phyloP scores from a whole-genome alignment of 2,113 vertebrate species.

The Hemiscyllium ocellatum region DNA sequence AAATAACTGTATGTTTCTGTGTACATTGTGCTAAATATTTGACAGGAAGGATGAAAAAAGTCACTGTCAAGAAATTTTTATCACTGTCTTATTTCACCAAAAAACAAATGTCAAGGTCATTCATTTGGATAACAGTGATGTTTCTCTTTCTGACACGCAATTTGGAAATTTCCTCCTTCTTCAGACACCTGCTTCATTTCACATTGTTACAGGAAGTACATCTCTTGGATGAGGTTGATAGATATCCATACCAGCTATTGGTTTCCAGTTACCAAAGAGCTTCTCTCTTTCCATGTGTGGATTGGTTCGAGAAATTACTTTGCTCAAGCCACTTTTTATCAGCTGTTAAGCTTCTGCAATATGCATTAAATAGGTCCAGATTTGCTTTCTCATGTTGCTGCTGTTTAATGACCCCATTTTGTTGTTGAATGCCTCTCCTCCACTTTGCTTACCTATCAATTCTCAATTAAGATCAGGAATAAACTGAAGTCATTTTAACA shows the following conservation, averaged over 20 bases:
- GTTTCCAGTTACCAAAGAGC: neutral
- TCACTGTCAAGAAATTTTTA: neutral
- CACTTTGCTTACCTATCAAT: neutral
- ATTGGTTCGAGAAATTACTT: neutral
- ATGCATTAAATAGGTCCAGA: neutral
- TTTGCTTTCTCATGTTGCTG: constrained; percentile 11
- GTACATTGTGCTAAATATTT: neutral
- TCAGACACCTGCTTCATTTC: neutral
- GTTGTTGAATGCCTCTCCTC: neutral
- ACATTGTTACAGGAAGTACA: neutral
- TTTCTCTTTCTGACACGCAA: neutral
- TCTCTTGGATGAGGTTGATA: neutral
- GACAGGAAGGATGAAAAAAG: neutral
- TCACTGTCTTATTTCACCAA: neutral
- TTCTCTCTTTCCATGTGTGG: neutral
- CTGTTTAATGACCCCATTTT: neutral
- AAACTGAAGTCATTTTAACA: neutral
- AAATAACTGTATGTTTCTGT: neutral
- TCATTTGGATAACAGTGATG: neutral
- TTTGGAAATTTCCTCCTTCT: neutral
- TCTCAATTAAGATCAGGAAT: neutral
- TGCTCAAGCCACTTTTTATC: neutral
- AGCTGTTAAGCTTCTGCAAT: neutral
- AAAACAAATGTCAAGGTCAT: neutral
- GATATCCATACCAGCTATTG: neutral